Conservation (phyloP, 2,797 vertebrate genomes). For the Pipistrellus pygmaeus region DNA sequence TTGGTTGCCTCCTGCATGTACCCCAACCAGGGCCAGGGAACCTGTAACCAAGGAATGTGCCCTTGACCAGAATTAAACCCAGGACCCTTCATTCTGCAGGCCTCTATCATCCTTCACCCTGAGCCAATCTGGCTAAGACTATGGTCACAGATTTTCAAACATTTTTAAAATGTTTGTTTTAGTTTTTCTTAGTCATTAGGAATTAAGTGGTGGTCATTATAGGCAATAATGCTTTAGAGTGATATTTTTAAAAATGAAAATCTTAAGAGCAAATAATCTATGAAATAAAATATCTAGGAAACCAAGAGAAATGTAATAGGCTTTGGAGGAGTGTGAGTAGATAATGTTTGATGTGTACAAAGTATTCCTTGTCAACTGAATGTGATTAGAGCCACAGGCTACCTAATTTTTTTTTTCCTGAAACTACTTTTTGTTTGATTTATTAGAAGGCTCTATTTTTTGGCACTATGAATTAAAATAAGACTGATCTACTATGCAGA, state of each 20-base stretch:
- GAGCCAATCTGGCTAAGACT: too few species aligned
- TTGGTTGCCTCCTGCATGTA: too few species aligned
- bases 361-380: background rate
- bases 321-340: background rate
- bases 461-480: slow-evolving; percentile 64
- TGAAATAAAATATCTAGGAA: background rate
- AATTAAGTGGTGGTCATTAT: background rate
- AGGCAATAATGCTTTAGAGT: background rate
- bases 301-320: background rate
- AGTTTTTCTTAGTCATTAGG: slow-evolving; percentile 41
- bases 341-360: background rate
- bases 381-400: slow-evolving; percentile 25
- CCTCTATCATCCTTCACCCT: too few species aligned
- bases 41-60: too few species aligned
- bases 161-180: background rate
- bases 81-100: too few species aligned
- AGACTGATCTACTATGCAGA: slow-evolving; percentile 53
- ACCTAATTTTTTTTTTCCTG: background rate
- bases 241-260: slow-evolving; percentile 14
- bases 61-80: too few species aligned
- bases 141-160: background rate
- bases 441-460: background rate
- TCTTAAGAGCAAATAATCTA: background rate
- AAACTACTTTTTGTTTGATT: slow-evolving; percentile 21
- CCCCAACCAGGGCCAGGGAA: too few species aligned